These are phyloP conservation scores for Pandemis corylana DNA, from an alignment of 2,888 invertebrate species.

Conservation along the genomic window DNA sequence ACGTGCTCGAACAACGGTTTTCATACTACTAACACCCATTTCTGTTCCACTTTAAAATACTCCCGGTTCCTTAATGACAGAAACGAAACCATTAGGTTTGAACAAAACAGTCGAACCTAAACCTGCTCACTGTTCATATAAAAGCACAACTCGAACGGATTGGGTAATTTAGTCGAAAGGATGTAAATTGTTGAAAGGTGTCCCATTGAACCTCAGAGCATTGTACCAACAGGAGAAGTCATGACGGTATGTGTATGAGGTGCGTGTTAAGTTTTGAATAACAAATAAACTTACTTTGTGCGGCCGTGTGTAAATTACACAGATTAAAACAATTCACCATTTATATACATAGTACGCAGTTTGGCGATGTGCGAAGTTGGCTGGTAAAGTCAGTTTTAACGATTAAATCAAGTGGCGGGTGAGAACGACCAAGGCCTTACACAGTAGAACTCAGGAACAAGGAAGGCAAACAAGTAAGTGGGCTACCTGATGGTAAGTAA, in stretches of 20 bases:
- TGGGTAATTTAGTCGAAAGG: conserved; percentile 63
- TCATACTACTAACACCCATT: background rate
- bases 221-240: background rate
- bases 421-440: too few relatives aligned
- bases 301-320: too few relatives aligned
- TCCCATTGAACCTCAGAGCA: conserved; percentile 44
- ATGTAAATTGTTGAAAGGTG: conserved; percentile 72
- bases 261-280: background rate
- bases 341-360: too few relatives aligned
- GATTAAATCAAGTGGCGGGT: too few relatives aligned
- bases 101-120: background rate
- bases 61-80: background rate
- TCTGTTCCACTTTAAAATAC: background rate
- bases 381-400: too few relatives aligned
- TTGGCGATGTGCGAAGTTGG: too few relatives aligned
- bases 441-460: too few relatives aligned
- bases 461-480: too few relatives aligned
- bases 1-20: background rate
- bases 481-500: too few relatives aligned
- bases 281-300: too few relatives aligned
- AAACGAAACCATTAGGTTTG: conserved; percentile 31
- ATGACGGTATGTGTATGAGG: background rate
- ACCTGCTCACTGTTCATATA: conserved; percentile 48
- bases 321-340: too few relatives aligned
- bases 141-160: conserved; percentile 66